Evolutionary conservation across 2,113 vertebrate species (phyloP).

Genomic region (Numenius arquata): DNA sequence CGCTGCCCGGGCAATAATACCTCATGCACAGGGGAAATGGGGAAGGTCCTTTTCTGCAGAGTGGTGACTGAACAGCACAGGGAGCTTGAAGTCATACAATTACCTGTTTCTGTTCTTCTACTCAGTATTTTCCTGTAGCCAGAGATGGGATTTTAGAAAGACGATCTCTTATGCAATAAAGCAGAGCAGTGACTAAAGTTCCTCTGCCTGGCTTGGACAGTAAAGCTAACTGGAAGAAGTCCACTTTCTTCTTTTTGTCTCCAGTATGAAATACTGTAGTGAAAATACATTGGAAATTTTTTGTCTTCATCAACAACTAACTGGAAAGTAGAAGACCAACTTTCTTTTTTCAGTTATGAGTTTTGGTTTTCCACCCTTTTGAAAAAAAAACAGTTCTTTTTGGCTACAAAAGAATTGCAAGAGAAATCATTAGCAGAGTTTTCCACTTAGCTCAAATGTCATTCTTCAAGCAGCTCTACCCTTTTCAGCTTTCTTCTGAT

Average conservation of each 20-base stretch:
- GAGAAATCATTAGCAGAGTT: conserved; percentile 2
- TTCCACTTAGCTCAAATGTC: background rate
- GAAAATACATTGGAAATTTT: background rate
- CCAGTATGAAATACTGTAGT: background rate
- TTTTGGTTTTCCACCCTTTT: background rate
- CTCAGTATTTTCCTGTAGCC: background rate
- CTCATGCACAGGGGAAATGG: background rate
- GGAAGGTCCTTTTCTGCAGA: background rate
- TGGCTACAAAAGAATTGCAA: background rate
- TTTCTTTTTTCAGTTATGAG: background rate
- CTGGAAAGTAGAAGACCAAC: background rate
- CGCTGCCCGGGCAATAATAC: background rate
- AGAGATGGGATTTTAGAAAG: background rate
- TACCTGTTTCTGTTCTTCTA: background rate
- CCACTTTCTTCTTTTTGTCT: background rate
- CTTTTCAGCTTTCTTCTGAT: background rate
- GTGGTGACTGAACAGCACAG: background rate
- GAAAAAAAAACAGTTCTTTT: background rate
- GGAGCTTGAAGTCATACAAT: background rate
- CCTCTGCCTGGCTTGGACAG: background rate
- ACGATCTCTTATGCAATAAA: background rate
- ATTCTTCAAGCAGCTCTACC: background rate
- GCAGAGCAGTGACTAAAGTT: background rate
- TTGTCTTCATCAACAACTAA: background rate
- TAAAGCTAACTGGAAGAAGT: background rate